phyloP scores from a whole-genome alignment of 2,797 vertebrate genomes.

The Momotus momota region DNA sequence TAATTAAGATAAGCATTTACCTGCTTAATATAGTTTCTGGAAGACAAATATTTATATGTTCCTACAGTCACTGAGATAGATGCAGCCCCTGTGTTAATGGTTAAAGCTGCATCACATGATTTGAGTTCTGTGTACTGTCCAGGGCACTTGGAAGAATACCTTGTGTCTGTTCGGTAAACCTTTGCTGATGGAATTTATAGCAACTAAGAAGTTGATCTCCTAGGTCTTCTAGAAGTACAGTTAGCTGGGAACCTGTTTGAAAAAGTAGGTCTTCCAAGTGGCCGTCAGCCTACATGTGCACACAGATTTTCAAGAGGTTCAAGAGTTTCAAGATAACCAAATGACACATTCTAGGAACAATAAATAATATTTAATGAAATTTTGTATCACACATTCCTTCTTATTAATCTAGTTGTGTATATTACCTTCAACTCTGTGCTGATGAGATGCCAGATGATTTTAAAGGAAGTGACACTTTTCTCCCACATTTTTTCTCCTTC shows the following conservation, averaged over 20 bases:
- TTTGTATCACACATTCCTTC: neutral
- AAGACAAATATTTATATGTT: neutral
- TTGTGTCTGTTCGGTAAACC: neutral
- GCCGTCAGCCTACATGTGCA: accelerated
- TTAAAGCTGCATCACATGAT: neutral
- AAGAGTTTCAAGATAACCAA: neutral
- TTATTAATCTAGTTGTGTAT: neutral
- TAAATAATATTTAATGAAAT: neutral
- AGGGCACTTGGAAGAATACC: neutral
- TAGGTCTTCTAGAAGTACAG: neutral
- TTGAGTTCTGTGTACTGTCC: neutral
- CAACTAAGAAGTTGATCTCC: neutral
- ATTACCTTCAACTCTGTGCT: neutral
- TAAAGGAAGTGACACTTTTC: neutral
- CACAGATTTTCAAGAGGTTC: neutral
- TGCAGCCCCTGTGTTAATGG: neutral
- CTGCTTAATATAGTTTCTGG: neutral
- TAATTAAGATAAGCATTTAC: neutral
- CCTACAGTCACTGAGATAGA: neutral
- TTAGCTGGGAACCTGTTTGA: neutral
- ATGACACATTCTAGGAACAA: neutral
- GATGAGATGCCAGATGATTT: neutral
- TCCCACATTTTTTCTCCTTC: neutral
- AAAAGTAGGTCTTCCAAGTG: neutral
- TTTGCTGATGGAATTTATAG: neutral